Evolutionary conservation across 1,140 invertebrate species (phyloP).

Genomic region (Bombus fervidus): DNA sequence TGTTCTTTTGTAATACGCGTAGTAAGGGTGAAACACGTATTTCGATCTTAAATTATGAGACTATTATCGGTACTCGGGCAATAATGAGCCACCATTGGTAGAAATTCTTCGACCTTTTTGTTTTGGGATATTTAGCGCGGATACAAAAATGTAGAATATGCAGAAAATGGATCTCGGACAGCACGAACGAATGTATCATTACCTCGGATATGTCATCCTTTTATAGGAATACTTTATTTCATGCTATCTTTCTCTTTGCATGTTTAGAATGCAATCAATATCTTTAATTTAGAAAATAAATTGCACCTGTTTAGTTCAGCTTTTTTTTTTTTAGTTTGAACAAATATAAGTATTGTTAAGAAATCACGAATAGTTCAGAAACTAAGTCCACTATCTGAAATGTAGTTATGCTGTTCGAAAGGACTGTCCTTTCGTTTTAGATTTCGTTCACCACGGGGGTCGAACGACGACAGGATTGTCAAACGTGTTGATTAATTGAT

Average conservation of each 20-base stretch:
- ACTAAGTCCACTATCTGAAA: not conserved
- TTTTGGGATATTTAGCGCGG: not conserved
- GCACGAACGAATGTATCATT: not conserved
- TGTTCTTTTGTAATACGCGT: not conserved
- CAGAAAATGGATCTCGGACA: not conserved
- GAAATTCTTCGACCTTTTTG: not conserved
- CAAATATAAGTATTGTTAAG: too few species aligned
- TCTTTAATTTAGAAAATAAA: too few species aligned
- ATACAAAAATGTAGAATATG: not conserved
- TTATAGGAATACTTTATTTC: not conserved
- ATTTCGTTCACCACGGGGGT: conserved; percentile 6
- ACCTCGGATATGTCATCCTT: not conserved
- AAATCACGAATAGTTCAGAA: not conserved
- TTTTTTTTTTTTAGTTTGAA: too few species aligned
- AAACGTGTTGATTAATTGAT: not conserved
- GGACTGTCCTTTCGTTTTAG: not conserved
- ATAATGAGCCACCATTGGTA: not conserved
- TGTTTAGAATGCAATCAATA: too few species aligned
- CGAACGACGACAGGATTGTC: not conserved
- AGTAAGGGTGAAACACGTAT: too few species aligned
- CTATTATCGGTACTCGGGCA: not conserved
- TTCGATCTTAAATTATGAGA: not conserved
- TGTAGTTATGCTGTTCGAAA: not conserved
- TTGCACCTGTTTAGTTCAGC: too few species aligned
- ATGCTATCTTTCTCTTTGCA: not conserved